Percentiles rank a stretch among this genome's conserved stretches.
Conservation (phyloP, 2,888 invertebrate species). For the Drosophila nr. medialis region DNA sequence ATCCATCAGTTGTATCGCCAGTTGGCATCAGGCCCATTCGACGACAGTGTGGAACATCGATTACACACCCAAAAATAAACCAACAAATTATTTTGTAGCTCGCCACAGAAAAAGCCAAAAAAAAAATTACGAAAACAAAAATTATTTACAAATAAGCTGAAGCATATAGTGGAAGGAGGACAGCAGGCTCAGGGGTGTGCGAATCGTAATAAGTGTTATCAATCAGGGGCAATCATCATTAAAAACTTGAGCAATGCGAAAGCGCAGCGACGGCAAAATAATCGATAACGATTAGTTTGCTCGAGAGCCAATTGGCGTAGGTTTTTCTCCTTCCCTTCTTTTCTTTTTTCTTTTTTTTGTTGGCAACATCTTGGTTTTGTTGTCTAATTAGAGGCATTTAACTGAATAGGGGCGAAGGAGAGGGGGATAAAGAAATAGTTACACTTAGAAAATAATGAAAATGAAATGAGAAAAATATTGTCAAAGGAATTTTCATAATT, state of each 20-base stretch:
- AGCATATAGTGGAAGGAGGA: background rate
- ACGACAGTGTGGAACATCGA: constrained; percentile 52
- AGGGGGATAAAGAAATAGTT: constrained; percentile 7
- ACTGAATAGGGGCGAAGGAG: background rate
- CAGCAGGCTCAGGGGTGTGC: constrained; percentile 8
- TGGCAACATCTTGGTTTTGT: constrained; percentile 36
- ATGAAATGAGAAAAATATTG: background rate
- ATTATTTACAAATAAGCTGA: constrained; percentile 26
- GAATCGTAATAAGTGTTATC: constrained; percentile 59
- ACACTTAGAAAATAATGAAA: background rate
- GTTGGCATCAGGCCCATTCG: constrained; percentile 76
- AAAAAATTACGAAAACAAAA: constrained; percentile 30
- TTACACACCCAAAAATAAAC: constrained; percentile 65
- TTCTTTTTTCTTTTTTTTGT: background rate
- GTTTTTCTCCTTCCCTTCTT: constrained; percentile 6
- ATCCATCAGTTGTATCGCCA: constrained; percentile 79
- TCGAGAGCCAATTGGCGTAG: constrained; percentile 36
- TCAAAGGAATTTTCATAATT: background rate
- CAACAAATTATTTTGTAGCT: constrained; percentile 57
- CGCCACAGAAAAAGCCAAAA: constrained; percentile 37
- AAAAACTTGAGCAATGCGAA: constrained; percentile 50
- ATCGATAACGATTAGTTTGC: constrained; percentile 46
- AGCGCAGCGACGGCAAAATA: constrained; percentile 29
- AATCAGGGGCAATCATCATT: constrained; percentile 74
- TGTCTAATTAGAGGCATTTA: constrained; percentile 43